Base-by-base conservation (phyloP, 2,888 invertebrate genomes). In the Thecocarcelia acutangulata region DNA sequence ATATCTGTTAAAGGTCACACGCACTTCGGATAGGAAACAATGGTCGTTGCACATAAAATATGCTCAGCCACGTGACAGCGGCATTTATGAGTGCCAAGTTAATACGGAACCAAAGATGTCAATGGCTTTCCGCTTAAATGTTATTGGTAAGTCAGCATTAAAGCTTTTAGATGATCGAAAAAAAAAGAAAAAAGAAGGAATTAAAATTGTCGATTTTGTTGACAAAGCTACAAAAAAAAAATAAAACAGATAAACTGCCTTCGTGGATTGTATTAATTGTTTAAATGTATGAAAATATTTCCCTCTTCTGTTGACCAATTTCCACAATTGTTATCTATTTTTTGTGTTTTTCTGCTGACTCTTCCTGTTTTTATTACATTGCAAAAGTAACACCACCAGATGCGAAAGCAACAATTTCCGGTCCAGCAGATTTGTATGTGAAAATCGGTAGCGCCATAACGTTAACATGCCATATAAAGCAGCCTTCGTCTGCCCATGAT, bases 1-100 rank as follows among this genome's bases (percentile, higher is more conserved):
- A 33, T 52, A 11, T 42, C 52, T 33, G 13, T 37, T 63, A 63
- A 72, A 82, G 80, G 77, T 82, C 21, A 82, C 69, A 56, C 77
- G 76, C 61, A 73, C 73, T 13, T 50, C n/a, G 58, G 77, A 82
- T 17, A 54, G 77, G 46, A 69, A 73, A 28, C 96, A 96, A 92
- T 97, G 96, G 96, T 96, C 96, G 84, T 92, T 97, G 82, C 96
- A 96, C 92, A 95, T 97, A 90, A 96, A 96, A 92, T 96, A 95
- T 89, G 95, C 96, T 19, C 96, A 96, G 91, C 93, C 95, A 87
- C 92, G 96, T 87, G 97, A 96, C 92, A 94, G 95, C 13, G 96
- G 96, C 77, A 91, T 92, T 87, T 92, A 92, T 90, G 92, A 92
- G 89, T 93, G 92, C 88, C 93, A 93, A 90, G 92, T 93, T 89